A percentile compares a stretch with the other conserved stretches of the same genome.
phyloP scores from a whole-genome alignment of 2,797 vertebrate species.

The Pelodytes ibericus region DNA sequence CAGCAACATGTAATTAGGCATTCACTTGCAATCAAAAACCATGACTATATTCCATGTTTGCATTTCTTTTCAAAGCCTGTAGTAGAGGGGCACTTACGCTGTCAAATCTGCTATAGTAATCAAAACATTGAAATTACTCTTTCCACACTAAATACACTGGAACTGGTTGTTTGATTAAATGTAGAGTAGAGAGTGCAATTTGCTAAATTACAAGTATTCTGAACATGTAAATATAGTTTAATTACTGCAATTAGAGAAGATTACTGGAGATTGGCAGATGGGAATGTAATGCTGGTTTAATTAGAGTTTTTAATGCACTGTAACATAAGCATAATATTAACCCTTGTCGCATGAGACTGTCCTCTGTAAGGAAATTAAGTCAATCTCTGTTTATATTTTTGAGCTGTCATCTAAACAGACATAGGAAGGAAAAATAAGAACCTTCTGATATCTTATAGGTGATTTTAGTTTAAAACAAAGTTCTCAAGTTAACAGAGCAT shows the following conservation, averaged over 20 bases:
- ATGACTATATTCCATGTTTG: conserved; percentile 95
- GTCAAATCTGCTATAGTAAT: conserved; percentile 95
- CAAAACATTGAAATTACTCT: conserved; percentile 98
- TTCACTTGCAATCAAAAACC: conserved; percentile 88
- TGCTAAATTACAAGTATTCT: conserved; percentile 99
- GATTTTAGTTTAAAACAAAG: background rate
- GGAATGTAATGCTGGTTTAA: conserved; percentile 99
- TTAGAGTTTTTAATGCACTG: conserved; percentile 99
- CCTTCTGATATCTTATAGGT: background rate
- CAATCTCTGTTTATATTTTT: conserved; percentile 54
- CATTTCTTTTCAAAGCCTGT: conserved; percentile 91
- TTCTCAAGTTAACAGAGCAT: background rate
- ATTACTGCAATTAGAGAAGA: conserved; percentile 99
- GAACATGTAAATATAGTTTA: conserved; percentile 99
- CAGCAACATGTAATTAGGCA: conserved; percentile 89
- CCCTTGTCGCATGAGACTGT: conserved; percentile 89
- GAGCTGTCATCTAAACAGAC: conserved; percentile 25
- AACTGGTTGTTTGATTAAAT: conserved; percentile 97
- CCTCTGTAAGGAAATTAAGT: conserved; percentile 78
- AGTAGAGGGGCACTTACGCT: conserved; percentile 97
- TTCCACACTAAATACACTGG: conserved; percentile 88
- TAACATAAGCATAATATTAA: conserved; percentile 99
- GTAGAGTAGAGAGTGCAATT: conserved; percentile 99
- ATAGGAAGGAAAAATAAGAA: conserved; percentile 12
- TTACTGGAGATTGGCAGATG: conserved; percentile 99